Percentiles rank a stretch among this genome's conserved stretches.
These are phyloP conservation scores for Hepsetus odoe DNA, from an alignment of 2,113 vertebrate species.

Conservation along the genomic window DNA sequence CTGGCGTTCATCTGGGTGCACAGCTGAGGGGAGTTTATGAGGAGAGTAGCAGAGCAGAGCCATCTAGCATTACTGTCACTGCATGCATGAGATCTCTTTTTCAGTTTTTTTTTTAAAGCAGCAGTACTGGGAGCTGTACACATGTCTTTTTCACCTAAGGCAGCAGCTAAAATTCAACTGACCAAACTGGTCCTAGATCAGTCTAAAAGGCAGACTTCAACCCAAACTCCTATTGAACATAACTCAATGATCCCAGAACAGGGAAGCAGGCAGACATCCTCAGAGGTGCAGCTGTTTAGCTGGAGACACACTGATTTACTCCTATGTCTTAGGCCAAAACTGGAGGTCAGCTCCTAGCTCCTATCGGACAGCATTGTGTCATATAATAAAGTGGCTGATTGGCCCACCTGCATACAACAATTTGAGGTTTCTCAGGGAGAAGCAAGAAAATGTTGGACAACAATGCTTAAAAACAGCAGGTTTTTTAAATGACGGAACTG, in stretches of 20 bases:
- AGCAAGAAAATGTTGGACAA: background rate
- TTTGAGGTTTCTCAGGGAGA: background rate
- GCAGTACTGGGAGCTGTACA: conserved; percentile 3
- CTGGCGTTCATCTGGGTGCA: conserved; percentile 40
- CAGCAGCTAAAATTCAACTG: background rate
- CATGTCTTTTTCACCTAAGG: background rate
- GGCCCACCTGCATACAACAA: background rate
- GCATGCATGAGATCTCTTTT: conserved; percentile 19
- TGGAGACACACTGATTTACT: conserved; percentile 31
- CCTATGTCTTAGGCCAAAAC: background rate
- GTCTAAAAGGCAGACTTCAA: background rate
- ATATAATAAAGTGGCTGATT: background rate
- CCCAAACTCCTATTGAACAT: background rate
- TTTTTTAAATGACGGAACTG: background rate
- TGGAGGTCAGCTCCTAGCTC: conserved; percentile 1
- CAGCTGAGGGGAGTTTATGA: conserved; percentile 10
- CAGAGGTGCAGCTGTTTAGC: conserved; percentile 30
- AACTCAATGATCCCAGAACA: background rate
- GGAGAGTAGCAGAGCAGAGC: background rate
- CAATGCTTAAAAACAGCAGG: conserved; percentile 8
- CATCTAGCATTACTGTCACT: conserved; percentile 11
- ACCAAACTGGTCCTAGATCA: conserved; percentile 18
- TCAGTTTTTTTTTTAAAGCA: conserved; percentile 19
- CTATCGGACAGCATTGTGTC: background rate
- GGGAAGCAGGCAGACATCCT: background rate